Evolutionary conservation across 2,113 vertebrate species (phyloP).

Genomic region (Dromiciops gliroides): DNA sequence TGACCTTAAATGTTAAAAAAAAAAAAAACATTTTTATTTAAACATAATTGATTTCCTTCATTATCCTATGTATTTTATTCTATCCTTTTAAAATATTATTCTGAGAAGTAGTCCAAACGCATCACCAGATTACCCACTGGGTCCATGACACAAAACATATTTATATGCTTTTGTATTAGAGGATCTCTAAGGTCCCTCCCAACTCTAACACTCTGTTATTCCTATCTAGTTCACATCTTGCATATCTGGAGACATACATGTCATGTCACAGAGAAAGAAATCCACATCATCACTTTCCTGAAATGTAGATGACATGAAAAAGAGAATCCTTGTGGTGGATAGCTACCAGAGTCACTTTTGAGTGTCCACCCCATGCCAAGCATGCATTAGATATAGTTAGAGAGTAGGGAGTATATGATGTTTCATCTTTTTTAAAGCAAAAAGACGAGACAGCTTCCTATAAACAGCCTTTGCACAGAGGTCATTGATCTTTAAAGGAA

Average conservation of each 20-base stretch:
- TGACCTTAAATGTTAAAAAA: not conserved
- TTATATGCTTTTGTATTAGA: not conserved
- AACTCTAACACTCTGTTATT: not conserved
- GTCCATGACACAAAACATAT: not conserved
- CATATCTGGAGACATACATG: not conserved
- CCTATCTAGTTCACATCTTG: not conserved
- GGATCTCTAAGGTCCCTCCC: not conserved
- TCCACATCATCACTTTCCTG: not conserved
- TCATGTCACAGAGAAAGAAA: not conserved
- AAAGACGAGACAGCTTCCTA: not conserved
- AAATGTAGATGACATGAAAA: not conserved
- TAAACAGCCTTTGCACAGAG: not conserved
- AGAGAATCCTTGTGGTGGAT: not conserved
- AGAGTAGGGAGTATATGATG: not conserved
- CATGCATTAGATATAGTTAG: not conserved
- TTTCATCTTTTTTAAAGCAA: not conserved
- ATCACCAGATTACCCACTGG: not conserved
- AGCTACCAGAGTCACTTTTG: not conserved
- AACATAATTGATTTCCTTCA: not conserved
- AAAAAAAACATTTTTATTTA: not conserved
- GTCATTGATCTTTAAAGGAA: not conserved
- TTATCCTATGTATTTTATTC: not conserved
- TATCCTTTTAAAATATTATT: not conserved
- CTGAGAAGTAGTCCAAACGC: not conserved
- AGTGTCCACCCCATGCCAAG: not conserved